phyloP scores from a whole-genome alignment of 2,797 vertebrate species.

The Sebastes itinus region DNA sequence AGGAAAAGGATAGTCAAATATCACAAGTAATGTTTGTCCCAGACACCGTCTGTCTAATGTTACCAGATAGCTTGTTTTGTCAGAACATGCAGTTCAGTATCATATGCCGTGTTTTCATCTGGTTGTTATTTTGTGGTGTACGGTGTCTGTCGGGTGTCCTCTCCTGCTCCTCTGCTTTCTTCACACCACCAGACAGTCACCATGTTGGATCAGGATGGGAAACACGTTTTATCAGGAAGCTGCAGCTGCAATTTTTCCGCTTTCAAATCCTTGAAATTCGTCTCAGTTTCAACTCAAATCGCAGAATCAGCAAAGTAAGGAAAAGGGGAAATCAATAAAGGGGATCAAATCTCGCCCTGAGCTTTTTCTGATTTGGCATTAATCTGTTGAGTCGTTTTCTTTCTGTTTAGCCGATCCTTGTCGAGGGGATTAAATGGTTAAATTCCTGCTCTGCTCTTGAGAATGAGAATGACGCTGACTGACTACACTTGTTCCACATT shows the following conservation, averaged over 20 bases:
- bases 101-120: conserved; percentile 25
- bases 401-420: conserved; percentile 52
- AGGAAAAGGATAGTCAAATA: conserved; percentile 38
- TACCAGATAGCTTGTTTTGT: conserved; percentile 46
- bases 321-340: conserved; percentile 74
- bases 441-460: conserved; percentile 52
- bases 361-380: conserved; percentile 74
- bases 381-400: conserved; percentile 68
- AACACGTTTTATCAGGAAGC: conserved; percentile 60
- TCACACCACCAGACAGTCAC: conserved; percentile 23
- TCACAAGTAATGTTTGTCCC: conserved; percentile 56
- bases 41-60: conserved; percentile 42
- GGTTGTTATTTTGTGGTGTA: conserved; percentile 11
- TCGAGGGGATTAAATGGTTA: conserved; percentile 75
- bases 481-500: conserved; percentile 40
- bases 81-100: conserved; percentile 41
- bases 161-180: conserved; percentile 5
- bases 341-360: conserved; percentile 68
- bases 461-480: conserved; percentile 41
- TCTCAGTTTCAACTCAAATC: conserved; percentile 69
- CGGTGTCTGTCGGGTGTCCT: conserved; percentile 18
- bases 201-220: conserved; percentile 49
- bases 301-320: conserved; percentile 62
- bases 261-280: conserved; percentile 70
- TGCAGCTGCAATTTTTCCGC: conserved; percentile 66